Percentiles rank a stretch among this genome's conserved stretches.
phyloP scores from a whole-genome alignment of 23 tunicate species.

The Diplosoma virens region DNA sequence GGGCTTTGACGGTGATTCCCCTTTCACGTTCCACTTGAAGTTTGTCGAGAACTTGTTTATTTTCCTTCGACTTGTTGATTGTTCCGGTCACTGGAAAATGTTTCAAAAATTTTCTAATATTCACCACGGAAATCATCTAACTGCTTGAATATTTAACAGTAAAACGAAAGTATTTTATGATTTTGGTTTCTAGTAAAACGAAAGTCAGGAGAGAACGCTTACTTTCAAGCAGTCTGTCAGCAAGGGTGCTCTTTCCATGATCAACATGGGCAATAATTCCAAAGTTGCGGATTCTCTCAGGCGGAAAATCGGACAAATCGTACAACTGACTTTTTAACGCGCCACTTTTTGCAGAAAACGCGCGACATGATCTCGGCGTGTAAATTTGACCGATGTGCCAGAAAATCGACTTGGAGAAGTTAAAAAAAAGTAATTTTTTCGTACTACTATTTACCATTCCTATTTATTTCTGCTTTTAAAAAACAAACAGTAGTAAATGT shows the following conservation, averaged over 20 bases:
- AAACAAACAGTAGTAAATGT: too few species aligned
- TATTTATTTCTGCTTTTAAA: too few species aligned
- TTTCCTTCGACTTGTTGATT: constrained; percentile 39
- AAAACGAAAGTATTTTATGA: background rate
- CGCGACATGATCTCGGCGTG: too few species aligned
- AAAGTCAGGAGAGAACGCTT: too few species aligned
- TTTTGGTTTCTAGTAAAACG: background rate
- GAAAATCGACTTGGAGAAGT: too few species aligned
- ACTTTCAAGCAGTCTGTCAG: constrained; percentile 85
- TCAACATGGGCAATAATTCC: constrained; percentile 95
- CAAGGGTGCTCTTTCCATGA: constrained; percentile 95
- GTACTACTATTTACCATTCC: too few species aligned
- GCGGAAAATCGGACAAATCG: constrained; percentile 59
- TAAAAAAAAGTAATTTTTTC: too few species aligned
- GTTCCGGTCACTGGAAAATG: constrained; percentile 60
- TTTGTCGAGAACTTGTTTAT: constrained; percentile 78
- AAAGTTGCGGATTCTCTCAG: constrained; percentile 83
- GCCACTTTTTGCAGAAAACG: too few species aligned
- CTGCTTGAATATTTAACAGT: too few species aligned
- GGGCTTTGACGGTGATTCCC: constrained; percentile 96
- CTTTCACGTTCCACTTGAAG: constrained; percentile 87
- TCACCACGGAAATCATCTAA: background rate
- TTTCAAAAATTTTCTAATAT: background rate
- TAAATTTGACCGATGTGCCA: too few species aligned
- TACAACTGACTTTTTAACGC: too few species aligned